phyloP scores from a whole-genome alignment of 2,888 invertebrate genomes.

The Artemia sp. region DNA sequence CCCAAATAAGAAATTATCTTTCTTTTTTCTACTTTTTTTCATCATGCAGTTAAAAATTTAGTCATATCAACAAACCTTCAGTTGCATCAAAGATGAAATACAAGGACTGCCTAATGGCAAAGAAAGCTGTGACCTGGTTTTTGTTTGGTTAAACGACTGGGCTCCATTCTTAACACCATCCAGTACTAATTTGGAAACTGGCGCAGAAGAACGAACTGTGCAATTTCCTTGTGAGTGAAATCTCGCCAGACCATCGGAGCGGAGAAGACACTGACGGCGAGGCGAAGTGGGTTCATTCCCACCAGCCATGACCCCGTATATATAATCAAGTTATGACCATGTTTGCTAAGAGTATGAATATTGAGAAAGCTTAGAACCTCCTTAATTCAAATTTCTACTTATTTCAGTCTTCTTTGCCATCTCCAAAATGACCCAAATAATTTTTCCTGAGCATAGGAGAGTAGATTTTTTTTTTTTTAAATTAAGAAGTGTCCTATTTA shows the following conservation, averaged over 20 bases:
- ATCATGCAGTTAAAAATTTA: no score
- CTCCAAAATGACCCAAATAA: no score
- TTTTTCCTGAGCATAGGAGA: no score
- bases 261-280: slow-evolving; percentile 1
- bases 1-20: no score
- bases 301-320: neutral
- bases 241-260: neutral
- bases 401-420: no score
- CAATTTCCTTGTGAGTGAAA: slow-evolving; percentile 9
- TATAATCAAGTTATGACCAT: no score
- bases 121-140: neutral
- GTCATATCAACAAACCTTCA: neutral
- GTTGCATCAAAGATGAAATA: slow-evolving; percentile 13
- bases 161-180: neutral
- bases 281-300: slow-evolving; percentile 10
- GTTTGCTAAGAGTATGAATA: no score
- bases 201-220: neutral
- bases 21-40: no score
- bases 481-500: no score
- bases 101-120: neutral
- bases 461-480: no score
- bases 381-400: no score
- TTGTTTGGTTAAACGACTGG: neutral
- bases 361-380: no score
- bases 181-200: slow-evolving; percentile 1